These are phyloP conservation scores for Tryphoninae sp. DNA, from an alignment of 2,888 invertebrate genomes.

Conservation along the genomic window DNA sequence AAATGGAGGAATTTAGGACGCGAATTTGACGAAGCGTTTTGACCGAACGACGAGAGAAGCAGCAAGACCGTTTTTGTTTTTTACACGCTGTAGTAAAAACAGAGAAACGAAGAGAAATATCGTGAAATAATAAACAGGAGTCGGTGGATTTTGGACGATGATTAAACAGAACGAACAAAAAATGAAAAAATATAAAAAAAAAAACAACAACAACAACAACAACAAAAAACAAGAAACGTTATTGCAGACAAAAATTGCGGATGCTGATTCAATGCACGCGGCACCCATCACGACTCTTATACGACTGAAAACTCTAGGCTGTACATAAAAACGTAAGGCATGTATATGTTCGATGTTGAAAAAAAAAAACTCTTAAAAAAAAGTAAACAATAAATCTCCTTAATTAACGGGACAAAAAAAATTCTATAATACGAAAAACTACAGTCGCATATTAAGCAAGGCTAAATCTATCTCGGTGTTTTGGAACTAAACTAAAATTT, in stretches of 20 bases:
- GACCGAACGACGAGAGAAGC: conserved; percentile 41
- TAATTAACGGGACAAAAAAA: conserved; percentile 72
- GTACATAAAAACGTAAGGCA: conserved; percentile 80
- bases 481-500: conserved; percentile 80
- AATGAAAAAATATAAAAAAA: conserved; percentile 38
- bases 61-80: conserved; percentile 55
- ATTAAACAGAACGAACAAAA: conserved; percentile 55
- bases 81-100: conserved; percentile 54
- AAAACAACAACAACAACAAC: conserved; percentile 44
- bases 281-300: conserved; percentile 74
- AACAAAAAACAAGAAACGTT: conserved; percentile 51
- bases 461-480: conserved; percentile 80
- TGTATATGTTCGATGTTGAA: conserved; percentile 81
- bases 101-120: conserved; percentile 39
- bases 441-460: conserved; percentile 75
- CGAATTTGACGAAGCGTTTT: conserved; percentile 46
- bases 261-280: conserved; percentile 62
- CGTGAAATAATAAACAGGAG: conserved; percentile 55
- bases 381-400: conserved; percentile 71
- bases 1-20: conserved; percentile 18
- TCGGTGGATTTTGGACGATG: conserved; percentile 57
- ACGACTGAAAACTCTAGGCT: conserved; percentile 81
- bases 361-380: conserved; percentile 69
- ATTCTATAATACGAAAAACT: conserved; percentile 72
- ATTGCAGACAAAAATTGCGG: conserved; percentile 37